A percentile compares a stretch with the other conserved stretches of the same genome.
Evolutionary conservation across 2,888 invertebrate species (phyloP).

Genomic region (Geotrupes spiniger): DNA sequence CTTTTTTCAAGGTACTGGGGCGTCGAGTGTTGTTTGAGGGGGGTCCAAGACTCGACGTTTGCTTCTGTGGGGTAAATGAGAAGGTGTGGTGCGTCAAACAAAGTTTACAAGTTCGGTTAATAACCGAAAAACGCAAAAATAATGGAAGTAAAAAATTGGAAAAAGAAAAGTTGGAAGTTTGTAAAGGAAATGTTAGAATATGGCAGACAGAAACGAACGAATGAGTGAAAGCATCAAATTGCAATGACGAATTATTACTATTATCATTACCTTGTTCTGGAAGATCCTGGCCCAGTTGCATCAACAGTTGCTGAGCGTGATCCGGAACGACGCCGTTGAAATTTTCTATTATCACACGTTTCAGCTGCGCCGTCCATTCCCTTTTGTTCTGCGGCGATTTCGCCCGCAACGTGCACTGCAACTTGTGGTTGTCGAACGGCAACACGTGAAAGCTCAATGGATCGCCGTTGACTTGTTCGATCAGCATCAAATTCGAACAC

Average conservation of each 20-base stretch:
- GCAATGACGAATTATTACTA: too few relatives aligned
- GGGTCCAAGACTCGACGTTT: slow-evolving; percentile 24
- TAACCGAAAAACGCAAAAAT: too few relatives aligned
- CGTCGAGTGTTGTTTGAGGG: slow-evolving; percentile 73
- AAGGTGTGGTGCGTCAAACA: too few relatives aligned
- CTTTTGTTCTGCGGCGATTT: slow-evolving; percentile 81
- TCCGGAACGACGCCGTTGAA: slow-evolving; percentile 92
- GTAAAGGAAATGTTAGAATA: not conserved
- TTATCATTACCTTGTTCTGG: slow-evolving; percentile 33
- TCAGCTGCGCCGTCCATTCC: slow-evolving; percentile 76
- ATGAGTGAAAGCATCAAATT: too few relatives aligned
- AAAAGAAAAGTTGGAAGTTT: not conserved
- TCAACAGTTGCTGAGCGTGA: slow-evolving; percentile 88
- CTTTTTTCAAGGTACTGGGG: slow-evolving; percentile 89
- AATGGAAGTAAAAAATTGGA: too few relatives aligned
- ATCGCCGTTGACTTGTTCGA: slow-evolving; percentile 92
- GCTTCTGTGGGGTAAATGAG: slow-evolving; percentile 41
- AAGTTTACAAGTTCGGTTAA: too few relatives aligned
- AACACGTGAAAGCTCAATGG: slow-evolving; percentile 95
- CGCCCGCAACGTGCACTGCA: slow-evolving; percentile 87
- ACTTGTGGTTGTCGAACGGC: slow-evolving; percentile 91
- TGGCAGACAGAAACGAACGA: too few relatives aligned
- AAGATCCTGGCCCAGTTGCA: slow-evolving; percentile 76
- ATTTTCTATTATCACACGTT: slow-evolving; percentile 90
- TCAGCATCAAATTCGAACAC: slow-evolving; percentile 97